Evolutionary conservation across 1,140 invertebrate genomes (phyloP).

Genomic region (Cardiocondyla obscurior): DNA sequence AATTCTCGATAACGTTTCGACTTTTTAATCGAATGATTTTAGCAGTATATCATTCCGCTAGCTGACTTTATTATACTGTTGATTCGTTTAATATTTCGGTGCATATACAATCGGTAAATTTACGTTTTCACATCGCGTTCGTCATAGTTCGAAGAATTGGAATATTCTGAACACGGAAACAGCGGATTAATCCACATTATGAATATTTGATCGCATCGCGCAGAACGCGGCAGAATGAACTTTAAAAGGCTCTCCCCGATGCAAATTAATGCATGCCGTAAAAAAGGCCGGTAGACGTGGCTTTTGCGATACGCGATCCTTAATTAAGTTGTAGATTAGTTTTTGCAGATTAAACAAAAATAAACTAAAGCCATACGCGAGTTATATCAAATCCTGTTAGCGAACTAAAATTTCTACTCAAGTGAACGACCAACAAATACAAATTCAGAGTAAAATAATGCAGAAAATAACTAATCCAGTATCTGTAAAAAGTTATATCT

Average conservation of each 20-base stretch:
- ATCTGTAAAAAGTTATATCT: background rate
- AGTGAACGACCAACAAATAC: background rate
- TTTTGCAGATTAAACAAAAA: conserved; percentile 46
- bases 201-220: conserved; percentile 53
- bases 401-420: background rate
- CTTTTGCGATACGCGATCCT: conserved; percentile 38
- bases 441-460: background rate
- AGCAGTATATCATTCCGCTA: background rate
- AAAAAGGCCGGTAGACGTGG: conserved; percentile 37
- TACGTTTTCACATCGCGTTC: conserved; percentile 1
- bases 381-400: background rate
- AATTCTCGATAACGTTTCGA: background rate
- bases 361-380: conserved; percentile 22
- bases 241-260: conserved; percentile 41
- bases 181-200: conserved; percentile 44
- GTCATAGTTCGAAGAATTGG: conserved; percentile 22
- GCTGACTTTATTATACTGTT: conserved; percentile 13
- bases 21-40: background rate
- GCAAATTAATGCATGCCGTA: conserved; percentile 46
- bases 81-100: background rate
- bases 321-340: conserved; percentile 54
- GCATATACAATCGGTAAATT: background rate
- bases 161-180: conserved; percentile 22
- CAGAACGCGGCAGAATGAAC: conserved; percentile 31
- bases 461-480: background rate